Conservation (phyloP, 2,888 invertebrate species). For the Ochropleura plecta region DNA sequence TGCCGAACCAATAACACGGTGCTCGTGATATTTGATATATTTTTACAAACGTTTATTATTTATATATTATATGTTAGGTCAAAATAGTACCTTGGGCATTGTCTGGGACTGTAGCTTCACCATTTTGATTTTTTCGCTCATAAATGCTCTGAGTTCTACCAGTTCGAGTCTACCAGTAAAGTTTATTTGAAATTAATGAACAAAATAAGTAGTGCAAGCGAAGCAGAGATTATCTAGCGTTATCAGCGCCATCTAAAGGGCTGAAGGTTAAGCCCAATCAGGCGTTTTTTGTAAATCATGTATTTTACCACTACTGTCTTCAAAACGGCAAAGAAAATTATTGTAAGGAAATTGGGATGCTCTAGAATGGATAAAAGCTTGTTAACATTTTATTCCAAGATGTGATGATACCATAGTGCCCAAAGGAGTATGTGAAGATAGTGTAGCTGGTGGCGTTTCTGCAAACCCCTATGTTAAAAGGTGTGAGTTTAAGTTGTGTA, state of each 20-base stretch:
- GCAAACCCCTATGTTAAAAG: no score
- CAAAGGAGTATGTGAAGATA: no score
- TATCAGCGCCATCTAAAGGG: background rate
- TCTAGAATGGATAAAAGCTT: background rate
- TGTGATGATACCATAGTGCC: background rate
- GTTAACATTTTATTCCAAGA: background rate
- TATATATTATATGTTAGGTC: background rate
- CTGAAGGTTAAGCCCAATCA: background rate
- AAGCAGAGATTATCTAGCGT: background rate
- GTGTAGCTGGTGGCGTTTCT: no score
- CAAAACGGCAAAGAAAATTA: background rate
- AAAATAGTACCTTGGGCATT: background rate
- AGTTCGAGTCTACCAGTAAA: background rate
- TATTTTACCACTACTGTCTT: background rate
- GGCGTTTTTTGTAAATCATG: background rate
- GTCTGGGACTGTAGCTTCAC: background rate
- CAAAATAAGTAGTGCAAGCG: background rate
- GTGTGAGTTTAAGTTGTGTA: no score
- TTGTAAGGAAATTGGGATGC: background rate
- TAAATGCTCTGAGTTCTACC: no score
- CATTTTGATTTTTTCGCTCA: no score
- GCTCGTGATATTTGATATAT: background rate
- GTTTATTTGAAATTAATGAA: conserved; percentile 1
- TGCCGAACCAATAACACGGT: background rate
- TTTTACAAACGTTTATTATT: background rate